Percentiles rank a stretch among this genome's conserved stretches.
Evolutionary conservation across 2,888 invertebrate genomes (phyloP).

Genomic region (Tachystola acroxantha): DNA sequence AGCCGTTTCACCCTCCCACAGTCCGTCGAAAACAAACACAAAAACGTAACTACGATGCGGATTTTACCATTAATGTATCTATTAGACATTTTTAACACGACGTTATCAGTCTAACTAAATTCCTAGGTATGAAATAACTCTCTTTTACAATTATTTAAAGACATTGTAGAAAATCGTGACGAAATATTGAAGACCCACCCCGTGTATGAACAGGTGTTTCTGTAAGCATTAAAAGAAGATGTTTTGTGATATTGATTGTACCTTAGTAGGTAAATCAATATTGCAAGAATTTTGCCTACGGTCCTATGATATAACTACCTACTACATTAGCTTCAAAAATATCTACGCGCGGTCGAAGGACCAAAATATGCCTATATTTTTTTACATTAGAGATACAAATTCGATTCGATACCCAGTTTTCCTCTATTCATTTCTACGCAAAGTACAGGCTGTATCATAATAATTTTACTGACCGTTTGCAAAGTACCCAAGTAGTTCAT

Average conservation of each 20-base stretch:
- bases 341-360: too few relatives aligned
- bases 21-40: neutral
- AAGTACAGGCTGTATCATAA: too few relatives aligned
- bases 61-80: slow-evolving; percentile 14
- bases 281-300: too few relatives aligned
- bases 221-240: slow-evolving; percentile 1
- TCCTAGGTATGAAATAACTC: slow-evolving; percentile 8
- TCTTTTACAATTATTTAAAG: slow-evolving; percentile 14
- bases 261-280: too few relatives aligned
- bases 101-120: slow-evolving; percentile 10
- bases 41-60: slow-evolving; percentile 1
- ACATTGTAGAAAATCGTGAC: slow-evolving; percentile 40
- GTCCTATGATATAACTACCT: too few relatives aligned
- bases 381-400: too few relatives aligned
- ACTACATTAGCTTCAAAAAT: too few relatives aligned
- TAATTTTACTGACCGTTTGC: too few relatives aligned
- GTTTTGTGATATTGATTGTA: neutral
- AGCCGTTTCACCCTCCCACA: slow-evolving; percentile 53
- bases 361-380: too few relatives aligned
- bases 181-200: slow-evolving; percentile 13
- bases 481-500: too few relatives aligned
- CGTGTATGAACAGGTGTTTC: slow-evolving; percentile 9
- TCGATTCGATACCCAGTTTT: too few relatives aligned
- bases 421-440: too few relatives aligned
- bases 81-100: slow-evolving; percentile 12